Conservation (phyloP, 2,888 invertebrate species). For the Achlya flavicornis region DNA sequence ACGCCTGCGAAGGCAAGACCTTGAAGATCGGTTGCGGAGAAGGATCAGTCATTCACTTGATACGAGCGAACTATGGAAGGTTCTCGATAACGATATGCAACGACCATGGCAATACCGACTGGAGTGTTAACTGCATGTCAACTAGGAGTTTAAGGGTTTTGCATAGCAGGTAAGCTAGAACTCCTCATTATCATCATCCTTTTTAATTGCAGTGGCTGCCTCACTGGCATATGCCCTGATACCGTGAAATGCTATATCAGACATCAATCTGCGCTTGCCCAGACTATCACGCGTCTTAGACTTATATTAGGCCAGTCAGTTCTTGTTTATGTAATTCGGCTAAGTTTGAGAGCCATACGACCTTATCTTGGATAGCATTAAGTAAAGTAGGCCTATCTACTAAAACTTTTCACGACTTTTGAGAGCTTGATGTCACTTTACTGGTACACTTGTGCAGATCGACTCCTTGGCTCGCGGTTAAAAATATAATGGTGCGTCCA, state of each 20-base stretch:
- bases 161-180: slow-evolving; percentile 89
- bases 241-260: neutral
- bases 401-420: no score
- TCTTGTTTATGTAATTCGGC: no score
- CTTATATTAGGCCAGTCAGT: no score
- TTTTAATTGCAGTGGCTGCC: neutral
- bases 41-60: slow-evolving; percentile 94
- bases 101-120: slow-evolving; percentile 97
- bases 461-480: no score
- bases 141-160: slow-evolving; percentile 93
- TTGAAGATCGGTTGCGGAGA: slow-evolving; percentile 94
- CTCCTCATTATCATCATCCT: neutral
- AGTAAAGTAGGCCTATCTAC: no score
- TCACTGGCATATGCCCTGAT: neutral
- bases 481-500: no score
- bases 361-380: no score
- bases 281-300: no score
- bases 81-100: slow-evolving; percentile 98
- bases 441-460: no score
- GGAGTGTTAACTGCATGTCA: slow-evolving; percentile 98
- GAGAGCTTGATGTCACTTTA: no score
- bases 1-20: slow-evolving; percentile 96
- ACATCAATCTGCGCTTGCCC: no score
- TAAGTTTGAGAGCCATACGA: no score
- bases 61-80: slow-evolving; percentile 96